Base-by-base conservation (phyloP, 92 coral and sea anemone species). In the Virgularia gustaviana region DNA sequence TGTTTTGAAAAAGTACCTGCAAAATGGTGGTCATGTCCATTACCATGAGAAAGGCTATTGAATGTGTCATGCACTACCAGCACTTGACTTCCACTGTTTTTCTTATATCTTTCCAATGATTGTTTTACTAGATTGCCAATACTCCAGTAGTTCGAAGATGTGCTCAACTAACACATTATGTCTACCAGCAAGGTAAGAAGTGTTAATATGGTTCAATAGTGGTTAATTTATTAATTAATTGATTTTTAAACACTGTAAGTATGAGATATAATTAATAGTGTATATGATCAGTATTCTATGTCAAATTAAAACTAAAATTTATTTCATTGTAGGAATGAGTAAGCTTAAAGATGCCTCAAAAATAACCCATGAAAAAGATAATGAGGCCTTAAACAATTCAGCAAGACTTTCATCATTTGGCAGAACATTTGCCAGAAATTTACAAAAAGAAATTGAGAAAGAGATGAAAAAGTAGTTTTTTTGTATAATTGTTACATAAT, bases 141-240 rank as follows among this genome's bases (percentile, higher is more conserved):
- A 47, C 75, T 5, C 61, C 75, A 68, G 36, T 68, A 10, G 43
- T 68, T 16, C 61, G 75, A 49, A 16, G 75, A 68, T 59, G 61
- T 30, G 75, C 75, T 23, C 75, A 68, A 38, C 61, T 68, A 15
- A 68, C 61, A 9, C 75, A 68, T 54, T 68, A 68, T 51, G 75
- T 19, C 30, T 68, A 68, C 20, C 75, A 68, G 38, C 53, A 31
- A 68, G 75, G 75, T 68, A 68, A 0, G 29, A n/a, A n/a, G n/a
- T n/a, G n/a, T n/a, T n/a, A n/a, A n/a, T n/a, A n/a, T n/a, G n/a
- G n/a, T n/a, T n/a, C n/a, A n/a, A n/a, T n/a, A n/a, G n/a, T n/a
- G n/a, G n/a, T n/a, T n/a, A n/a, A n/a, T n/a, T n/a, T n/a, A n/a
- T n/a, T n/a, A n/a, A n/a, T n/a, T n/a, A n/a, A n/a, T n/a, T n/a